These are phyloP conservation scores for Diadema setosum DNA, from an alignment of 35 echinoderm and acorn worm genomes.

Conservation along the genomic window DNA sequence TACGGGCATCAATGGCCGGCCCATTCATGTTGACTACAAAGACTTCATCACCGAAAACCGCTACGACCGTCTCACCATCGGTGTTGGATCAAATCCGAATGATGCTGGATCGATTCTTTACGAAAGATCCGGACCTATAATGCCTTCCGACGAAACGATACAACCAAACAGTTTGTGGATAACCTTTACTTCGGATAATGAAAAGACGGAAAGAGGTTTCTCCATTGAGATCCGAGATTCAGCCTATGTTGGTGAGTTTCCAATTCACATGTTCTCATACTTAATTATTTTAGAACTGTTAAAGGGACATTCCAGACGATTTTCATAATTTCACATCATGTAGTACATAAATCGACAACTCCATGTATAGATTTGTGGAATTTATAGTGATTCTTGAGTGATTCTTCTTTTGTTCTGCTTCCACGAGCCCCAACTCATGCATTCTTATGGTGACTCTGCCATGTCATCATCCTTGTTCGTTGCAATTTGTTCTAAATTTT, in stretches of 20 bases:
- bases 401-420: no score
- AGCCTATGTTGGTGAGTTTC: slow-evolving; percentile 67
- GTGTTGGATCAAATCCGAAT: slow-evolving; percentile 43
- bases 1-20: slow-evolving; percentile 24
- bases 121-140: slow-evolving; percentile 33
- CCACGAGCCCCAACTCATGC: no score
- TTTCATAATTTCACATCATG: no score
- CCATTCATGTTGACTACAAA: slow-evolving; percentile 8
- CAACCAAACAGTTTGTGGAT: slow-evolving; percentile 57
- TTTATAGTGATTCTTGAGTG: no score
- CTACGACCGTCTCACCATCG: slow-evolving; percentile 69
- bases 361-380: no score
- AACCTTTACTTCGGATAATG: slow-evolving; percentile 70
- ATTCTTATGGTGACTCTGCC: no score
- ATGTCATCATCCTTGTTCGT: no score
- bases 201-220: slow-evolving; percentile 96
- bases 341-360: no score
- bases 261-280: no score
- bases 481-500: no score
- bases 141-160: neutral
- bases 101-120: slow-evolving; percentile 33
- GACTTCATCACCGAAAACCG: slow-evolving; percentile 84
- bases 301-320: no score
- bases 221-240: slow-evolving; percentile 77
- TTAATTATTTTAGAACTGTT: no score